Evolutionary conservation across 2,888 invertebrate genomes (phyloP).

Genomic region (Orthosia incerta): DNA sequence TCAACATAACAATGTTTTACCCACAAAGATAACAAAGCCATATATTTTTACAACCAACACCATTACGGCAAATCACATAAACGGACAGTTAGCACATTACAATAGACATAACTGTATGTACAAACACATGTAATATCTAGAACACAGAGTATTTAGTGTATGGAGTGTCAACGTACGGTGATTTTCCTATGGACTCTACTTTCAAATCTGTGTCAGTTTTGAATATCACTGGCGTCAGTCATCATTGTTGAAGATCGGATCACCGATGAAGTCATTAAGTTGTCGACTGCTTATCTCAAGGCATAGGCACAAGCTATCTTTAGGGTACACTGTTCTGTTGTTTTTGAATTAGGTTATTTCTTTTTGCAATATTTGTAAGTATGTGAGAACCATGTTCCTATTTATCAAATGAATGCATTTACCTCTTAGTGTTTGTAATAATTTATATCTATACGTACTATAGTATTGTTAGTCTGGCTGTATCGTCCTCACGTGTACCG

Average conservation of each 20-base stretch:
- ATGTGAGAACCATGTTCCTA: no score
- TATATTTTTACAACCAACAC: conserved; percentile 11
- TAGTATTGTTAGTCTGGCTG: no score
- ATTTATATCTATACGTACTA: no score
- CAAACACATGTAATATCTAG: conserved; percentile 32
- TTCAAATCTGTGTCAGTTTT: not conserved
- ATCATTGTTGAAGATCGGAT: not conserved
- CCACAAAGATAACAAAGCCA: not conserved
- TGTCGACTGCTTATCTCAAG: no score
- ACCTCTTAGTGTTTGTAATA: no score
- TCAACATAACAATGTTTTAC: not conserved
- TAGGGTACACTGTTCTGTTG: no score
- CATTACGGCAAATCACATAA: conserved; percentile 38
- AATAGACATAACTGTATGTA: conserved; percentile 52
- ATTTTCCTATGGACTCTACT: not conserved
- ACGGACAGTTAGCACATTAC: conserved; percentile 38
- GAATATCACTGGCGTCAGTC: not conserved
- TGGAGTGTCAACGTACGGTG: conserved; percentile 16
- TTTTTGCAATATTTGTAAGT: no score
- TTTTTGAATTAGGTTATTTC: no score
- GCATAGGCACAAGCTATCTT: no score
- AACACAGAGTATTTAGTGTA: conserved; percentile 29
- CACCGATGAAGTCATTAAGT: not conserved
- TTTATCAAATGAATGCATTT: no score
- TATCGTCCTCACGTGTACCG: no score